Evolutionary conservation across 1,140 invertebrate genomes (phyloP).

Genomic region (Temnothorax longispinosus): DNA sequence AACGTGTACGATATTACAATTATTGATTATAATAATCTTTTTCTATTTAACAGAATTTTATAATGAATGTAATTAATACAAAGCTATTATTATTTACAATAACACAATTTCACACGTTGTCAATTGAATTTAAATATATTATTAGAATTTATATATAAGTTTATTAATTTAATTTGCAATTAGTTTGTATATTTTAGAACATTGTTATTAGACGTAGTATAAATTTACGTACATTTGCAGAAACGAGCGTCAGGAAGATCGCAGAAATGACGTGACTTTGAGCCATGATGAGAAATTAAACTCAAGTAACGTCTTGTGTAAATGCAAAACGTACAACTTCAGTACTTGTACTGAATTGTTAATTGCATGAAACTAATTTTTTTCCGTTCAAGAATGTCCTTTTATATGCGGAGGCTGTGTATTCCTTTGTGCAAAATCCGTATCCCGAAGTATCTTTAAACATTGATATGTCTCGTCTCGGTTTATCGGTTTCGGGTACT

Average conservation of each 20-base stretch:
- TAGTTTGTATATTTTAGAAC: not conserved
- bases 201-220: not conserved
- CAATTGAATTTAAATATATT: not conserved
- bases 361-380: slow-evolving; percentile 16
- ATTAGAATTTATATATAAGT: not conserved
- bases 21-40: not conserved
- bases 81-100: not conserved
- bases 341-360: slow-evolving; percentile 14
- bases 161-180: slow-evolving; percentile 20
- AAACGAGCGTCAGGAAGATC: slow-evolving; percentile 23
- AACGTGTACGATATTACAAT: not conserved
- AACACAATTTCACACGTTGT: not conserved
- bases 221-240: slow-evolving; percentile 28
- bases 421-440: not conserved
- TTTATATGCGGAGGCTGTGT: slow-evolving; percentile 23
- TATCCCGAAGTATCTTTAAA: not conserved
- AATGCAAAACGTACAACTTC: not conserved
- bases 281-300: slow-evolving; percentile 24
- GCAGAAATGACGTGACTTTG: not conserved
- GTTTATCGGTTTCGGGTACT: not conserved
- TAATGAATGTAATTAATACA: not conserved
- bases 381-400: not conserved
- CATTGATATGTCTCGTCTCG: slow-evolving; percentile 25
- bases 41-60: not conserved
- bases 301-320: not conserved